Conservation (phyloP, 2,113 vertebrate genomes). For the Chitala chitala region DNA sequence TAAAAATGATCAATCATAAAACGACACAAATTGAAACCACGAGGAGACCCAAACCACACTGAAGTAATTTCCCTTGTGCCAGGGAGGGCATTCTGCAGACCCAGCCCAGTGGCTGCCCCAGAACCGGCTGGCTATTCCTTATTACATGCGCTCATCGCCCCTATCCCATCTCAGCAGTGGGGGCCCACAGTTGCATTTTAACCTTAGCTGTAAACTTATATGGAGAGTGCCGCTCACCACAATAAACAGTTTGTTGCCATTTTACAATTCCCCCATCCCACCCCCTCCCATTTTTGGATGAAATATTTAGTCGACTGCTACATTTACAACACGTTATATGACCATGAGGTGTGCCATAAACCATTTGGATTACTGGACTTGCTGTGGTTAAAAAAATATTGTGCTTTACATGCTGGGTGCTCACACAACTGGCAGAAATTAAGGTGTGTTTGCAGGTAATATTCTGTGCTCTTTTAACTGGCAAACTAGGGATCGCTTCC, state of each 20-base stretch:
- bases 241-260: slow-evolving; percentile 10
- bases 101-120: background rate
- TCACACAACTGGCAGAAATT: background rate
- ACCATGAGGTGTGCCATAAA: slow-evolving; percentile 3
- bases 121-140: slow-evolving; percentile 15
- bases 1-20: slow-evolving; percentile 35
- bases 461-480: background rate
- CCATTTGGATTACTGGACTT: slow-evolving; percentile 1
- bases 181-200: slow-evolving; percentile 20
- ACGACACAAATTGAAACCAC: slow-evolving; percentile 35
- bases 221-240: background rate
- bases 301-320: slow-evolving; percentile 10
- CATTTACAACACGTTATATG: slow-evolving; percentile 4
- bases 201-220: slow-evolving; percentile 27
- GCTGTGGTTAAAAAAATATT: no score
- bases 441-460: background rate
- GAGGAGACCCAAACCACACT: slow-evolving; percentile 7
- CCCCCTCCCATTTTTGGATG: background rate
- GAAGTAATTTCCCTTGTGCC: slow-evolving; percentile 34
- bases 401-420: no score
- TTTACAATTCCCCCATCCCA: background rate
- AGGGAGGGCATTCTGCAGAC: background rate
- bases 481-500: background rate
- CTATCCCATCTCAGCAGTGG: background rate
- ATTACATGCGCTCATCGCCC: slow-evolving; percentile 17